Evolutionary conservation across 30 jellyfish, hydroid and myxozoan genomes (phyloP).

Genomic region (Nemopilema nomurai): DNA sequence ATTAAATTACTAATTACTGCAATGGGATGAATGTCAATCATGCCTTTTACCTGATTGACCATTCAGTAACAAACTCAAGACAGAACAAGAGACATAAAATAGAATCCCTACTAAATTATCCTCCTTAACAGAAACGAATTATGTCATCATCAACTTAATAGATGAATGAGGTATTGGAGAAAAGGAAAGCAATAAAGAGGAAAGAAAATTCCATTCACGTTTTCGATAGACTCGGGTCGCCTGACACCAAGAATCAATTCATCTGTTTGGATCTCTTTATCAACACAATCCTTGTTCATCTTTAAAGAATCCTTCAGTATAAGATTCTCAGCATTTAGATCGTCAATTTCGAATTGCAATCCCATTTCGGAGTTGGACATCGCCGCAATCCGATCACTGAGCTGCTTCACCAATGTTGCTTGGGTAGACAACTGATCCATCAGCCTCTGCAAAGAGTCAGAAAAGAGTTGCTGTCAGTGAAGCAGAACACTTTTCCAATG

Average conservation of each 20-base stretch:
- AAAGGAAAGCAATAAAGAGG: background rate
- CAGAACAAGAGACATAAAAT: no score
- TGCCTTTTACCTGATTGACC: no score
- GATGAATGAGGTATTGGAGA: background rate
- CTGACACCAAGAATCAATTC: background rate
- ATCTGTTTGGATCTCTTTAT: constrained; percentile 16
- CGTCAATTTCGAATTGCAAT: constrained; percentile 42
- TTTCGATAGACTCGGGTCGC: background rate
- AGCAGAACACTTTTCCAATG: background rate
- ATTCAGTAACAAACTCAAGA: no score
- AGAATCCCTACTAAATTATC: no score
- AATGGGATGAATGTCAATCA: no score
- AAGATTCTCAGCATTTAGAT: constrained; percentile 34
- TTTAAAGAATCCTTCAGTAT: background rate
- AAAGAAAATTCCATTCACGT: background rate
- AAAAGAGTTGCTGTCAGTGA: background rate
- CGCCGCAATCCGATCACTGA: constrained; percentile 14
- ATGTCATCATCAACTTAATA: no score
- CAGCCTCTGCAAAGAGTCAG: constrained; percentile 15
- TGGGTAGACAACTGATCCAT: constrained; percentile 21
- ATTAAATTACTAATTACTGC: no score
- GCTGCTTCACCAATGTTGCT: constrained; percentile 8
- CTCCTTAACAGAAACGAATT: no score
- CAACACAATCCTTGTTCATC: background rate
- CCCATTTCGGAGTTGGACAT: constrained; percentile 54